Base-by-base conservation (phyloP, 2,797 vertebrate species). In the Smutsia temminckii region DNA sequence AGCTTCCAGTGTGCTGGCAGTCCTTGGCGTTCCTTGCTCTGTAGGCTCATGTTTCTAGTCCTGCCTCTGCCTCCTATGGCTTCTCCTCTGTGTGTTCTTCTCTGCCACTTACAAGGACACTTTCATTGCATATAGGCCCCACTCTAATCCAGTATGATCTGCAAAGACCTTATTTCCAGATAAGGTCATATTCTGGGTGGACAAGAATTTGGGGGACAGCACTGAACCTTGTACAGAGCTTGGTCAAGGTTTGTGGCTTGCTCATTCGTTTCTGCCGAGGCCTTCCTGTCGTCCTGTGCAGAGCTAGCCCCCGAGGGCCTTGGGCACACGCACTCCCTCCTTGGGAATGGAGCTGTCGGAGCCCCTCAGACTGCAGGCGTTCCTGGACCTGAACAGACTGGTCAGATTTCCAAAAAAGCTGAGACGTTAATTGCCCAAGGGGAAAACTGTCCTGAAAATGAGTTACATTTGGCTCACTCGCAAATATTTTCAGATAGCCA, bases 21-120 rank as follows among this genome's bases (percentile, higher is more conserved):
- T 20, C 10, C 64, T 18, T 51, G n/a, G 32, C 8, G 2, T 2
- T 23, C 49, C 10, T 4, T 46, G 78, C 59, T 20, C 13, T 32
- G 11, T 8, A 25, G 32, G 16, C 13, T 0, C 14, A 5, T 32
- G 0, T 2, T 18, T 14, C 20, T 42, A 25, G 7, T 12, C 1
- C 74, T 21, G 81, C 10, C 69, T 55, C 42, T 2, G 8, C 34
- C 53, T 71, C 17, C 64, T 1, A 1, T 6, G 18, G 61, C 4
- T 46, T 69, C 51, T 51, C 32, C 14, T 59, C n/a, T 3, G 18
- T 32, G 78, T 5, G 40, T 11, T 68, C 80, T n/a, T 40, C n/a
- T 55, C 32, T 12, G 66, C 25, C 40, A 32, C 83, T 64, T 21
- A 12, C 0, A 37, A 80, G 57, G 88, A 86, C 46, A n/a, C 34